phyloP scores from a whole-genome alignment of 37 sponge, comb jelly and placozoan genomes.

The Agelas oroides region DNA sequence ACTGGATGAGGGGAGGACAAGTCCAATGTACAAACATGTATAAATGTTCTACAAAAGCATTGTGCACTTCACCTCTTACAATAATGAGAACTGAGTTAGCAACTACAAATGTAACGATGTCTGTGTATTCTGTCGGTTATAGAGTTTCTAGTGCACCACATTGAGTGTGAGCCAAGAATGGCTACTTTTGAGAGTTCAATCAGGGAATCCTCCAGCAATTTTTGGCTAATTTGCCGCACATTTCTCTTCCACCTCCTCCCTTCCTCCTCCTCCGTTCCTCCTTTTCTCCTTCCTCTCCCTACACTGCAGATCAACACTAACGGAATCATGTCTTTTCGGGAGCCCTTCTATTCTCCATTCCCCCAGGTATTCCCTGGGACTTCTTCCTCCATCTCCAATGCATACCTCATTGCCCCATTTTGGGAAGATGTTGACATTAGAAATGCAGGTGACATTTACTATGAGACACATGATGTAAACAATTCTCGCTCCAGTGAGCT shows the following conservation, averaged over 20 bases:
- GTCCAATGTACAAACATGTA: too few species aligned
- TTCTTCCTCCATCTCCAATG: neutral
- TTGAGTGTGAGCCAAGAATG: too few species aligned
- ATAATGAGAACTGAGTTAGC: too few species aligned
- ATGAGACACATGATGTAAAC: constrained; percentile 25
- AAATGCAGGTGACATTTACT: constrained; percentile 36
- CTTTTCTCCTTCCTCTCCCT: neutral
- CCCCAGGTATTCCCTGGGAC: constrained; percentile 11
- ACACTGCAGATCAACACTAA: neutral
- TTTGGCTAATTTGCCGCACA: too few species aligned
- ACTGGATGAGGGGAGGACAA: too few species aligned
- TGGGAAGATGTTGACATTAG: constrained; percentile 53
- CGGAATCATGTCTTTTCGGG: neutral
- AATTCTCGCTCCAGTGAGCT: neutral
- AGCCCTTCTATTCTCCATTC: neutral
- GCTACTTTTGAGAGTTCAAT: too few species aligned
- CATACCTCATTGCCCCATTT: constrained; percentile 40
- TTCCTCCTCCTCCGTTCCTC: neutral
- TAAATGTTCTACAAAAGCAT: too few species aligned
- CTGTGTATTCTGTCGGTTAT: too few species aligned
- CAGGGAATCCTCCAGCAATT: too few species aligned
- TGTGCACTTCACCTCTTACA: too few species aligned
- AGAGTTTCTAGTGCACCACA: too few species aligned
- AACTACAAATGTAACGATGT: too few species aligned
- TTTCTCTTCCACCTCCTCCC: neutral